phyloP scores from a whole-genome alignment of 2,113 vertebrate genomes.

The Taurulus bubalis region DNA sequence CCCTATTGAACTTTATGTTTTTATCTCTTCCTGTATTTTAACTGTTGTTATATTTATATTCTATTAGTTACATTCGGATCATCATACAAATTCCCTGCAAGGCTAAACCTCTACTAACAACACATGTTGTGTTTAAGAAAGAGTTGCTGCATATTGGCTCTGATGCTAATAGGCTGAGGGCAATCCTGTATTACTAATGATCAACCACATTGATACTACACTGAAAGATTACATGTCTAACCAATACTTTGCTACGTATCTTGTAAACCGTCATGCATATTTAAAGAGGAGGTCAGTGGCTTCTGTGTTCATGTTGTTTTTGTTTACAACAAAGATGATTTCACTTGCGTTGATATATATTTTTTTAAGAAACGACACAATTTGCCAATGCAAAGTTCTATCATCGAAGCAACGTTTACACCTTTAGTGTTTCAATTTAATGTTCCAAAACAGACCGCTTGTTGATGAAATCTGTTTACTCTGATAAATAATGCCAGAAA shows the following conservation, averaged over 20 bases:
- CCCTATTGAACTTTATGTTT: slow-evolving; percentile 28
- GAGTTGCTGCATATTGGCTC: not conserved
- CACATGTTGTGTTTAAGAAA: not conserved
- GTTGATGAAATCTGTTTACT: not conserved
- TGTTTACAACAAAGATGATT: slow-evolving; percentile 11
- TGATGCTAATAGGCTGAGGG: slow-evolving; percentile 44
- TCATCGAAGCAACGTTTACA: not conserved
- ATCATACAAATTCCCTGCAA: slow-evolving; percentile 1
- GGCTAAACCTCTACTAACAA: not conserved
- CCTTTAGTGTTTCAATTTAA: not conserved
- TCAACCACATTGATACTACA: slow-evolving; percentile 83
- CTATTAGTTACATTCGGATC: not conserved
- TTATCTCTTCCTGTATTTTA: slow-evolving; percentile 3
- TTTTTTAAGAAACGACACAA: not conserved
- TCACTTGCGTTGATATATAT: not conserved
- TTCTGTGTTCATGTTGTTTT: slow-evolving; percentile 3
- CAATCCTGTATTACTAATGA: slow-evolving; percentile 77
- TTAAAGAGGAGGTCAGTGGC: slow-evolving; percentile 29
- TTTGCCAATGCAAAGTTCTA: not conserved
- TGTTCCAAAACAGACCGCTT: not conserved
- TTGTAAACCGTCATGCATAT: slow-evolving; percentile 54
- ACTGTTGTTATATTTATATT: not conserved
- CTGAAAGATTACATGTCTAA: slow-evolving; percentile 60
- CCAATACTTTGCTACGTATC: slow-evolving; percentile 59
- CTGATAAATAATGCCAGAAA: not conserved